These are phyloP conservation scores for Lasioglossum villosulum DNA, from an alignment of 2,888 invertebrate species.

Conservation along the genomic window DNA sequence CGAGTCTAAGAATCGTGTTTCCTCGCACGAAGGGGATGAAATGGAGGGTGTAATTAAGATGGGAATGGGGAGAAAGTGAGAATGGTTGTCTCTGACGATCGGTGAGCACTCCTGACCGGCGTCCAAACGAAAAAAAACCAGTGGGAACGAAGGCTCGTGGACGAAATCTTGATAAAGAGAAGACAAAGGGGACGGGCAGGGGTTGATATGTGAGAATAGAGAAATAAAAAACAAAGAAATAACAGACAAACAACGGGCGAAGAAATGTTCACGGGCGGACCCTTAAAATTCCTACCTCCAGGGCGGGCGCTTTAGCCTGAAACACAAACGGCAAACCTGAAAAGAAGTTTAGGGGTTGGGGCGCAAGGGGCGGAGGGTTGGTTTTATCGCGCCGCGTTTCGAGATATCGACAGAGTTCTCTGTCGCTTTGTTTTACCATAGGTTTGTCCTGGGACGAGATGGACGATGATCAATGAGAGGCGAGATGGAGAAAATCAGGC, in stretches of 20 bases:
- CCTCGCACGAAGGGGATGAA: not conserved
- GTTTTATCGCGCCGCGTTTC: conserved; percentile 11
- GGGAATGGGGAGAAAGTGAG: conserved; percentile 1
- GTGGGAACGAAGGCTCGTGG: conserved; percentile 17
- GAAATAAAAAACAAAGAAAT: conserved; percentile 12
- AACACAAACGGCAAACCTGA: conserved; percentile 83
- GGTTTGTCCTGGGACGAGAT: not conserved
- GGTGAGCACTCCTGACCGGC: conserved; percentile 66
- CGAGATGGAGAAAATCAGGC: conserved; percentile 45
- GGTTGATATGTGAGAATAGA: conserved; percentile 5
- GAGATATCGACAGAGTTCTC: not conserved
- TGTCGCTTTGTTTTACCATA: not conserved
- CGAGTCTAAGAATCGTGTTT: not conserved
- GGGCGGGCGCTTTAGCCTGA: conserved; percentile 83
- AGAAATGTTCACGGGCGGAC: conserved; percentile 75
- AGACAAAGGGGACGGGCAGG: conserved; percentile 36
- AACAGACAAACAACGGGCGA: conserved; percentile 64
- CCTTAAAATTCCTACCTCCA: conserved; percentile 82
- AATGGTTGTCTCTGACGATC: conserved; percentile 47
- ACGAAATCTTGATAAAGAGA: conserved; percentile 26
- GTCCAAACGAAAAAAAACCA: conserved; percentile 56
- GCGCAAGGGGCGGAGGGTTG: not conserved
- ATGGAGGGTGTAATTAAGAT: not conserved
- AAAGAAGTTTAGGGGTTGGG: conserved; percentile 69
- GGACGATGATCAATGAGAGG: not conserved